Base-by-base conservation (phyloP, 2,113 vertebrate species). In the Bettongia penicillata region DNA sequence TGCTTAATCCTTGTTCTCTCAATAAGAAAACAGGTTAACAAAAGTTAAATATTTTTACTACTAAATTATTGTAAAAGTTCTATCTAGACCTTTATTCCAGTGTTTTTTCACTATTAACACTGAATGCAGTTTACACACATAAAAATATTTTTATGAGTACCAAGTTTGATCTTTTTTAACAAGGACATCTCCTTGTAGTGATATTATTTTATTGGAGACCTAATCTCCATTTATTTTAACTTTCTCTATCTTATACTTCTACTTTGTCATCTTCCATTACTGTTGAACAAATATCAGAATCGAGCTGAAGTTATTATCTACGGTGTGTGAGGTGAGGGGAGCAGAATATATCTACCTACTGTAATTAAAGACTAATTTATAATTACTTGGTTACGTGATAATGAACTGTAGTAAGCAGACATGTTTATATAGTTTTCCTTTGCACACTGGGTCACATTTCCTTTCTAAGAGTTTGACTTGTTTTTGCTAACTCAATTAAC, bases 311-410 rank as follows among this genome's bases (percentile, higher is more conserved):
- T 94, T 97, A 94, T 51, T 95, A 16, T 96, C 93, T 95, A 57
- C 92, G 94, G 22, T 93, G 90, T 94, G 55, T 53, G 53, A 24
- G n/a, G 53, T 24, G 93, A 23, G 2, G 5, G 91, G 91, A 96
- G 92, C 55, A 49, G 68, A 47, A 94, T 89, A 55, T 0, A 95
- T 25, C 53, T 92, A 28, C 95, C 25, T 49, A n/a, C 43, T 93
- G 90, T n/a, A 96, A 48, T 94, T 96, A 26, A 92, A 97, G 96
- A 93, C 94, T 96, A 84, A 14, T 93, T 95, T 96, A 28, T 97
- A 97, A 97, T 98, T 97, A 96, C 53, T 96, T 94, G 49, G 52
- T 51, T 96, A 96, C 96, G 97, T 1, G 3, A 95, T 96, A 97
- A 97, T 97, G 97, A 90, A 94, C 96, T 95, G 97, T 97, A 95